phyloP scores from a whole-genome alignment of 2,888 invertebrate genomes.

The Formica aserva region DNA sequence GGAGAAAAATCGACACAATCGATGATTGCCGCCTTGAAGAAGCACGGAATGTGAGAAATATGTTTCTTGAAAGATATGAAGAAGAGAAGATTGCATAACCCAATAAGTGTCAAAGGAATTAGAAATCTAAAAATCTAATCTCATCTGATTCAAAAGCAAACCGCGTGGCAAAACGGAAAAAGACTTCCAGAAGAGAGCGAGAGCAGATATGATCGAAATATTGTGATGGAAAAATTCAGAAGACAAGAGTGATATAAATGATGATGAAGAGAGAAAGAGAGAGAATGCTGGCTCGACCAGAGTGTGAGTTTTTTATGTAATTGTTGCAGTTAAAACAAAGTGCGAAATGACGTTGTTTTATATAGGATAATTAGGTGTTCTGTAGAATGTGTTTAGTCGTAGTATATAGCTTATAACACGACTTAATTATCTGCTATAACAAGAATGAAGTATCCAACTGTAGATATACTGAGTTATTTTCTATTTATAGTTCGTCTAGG shows the following conservation, averaged over 20 bases:
- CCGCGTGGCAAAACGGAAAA: not conserved
- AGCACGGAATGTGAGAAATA: not conserved
- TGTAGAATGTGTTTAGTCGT: conserved; percentile 50
- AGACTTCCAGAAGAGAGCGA: conserved; percentile 21
- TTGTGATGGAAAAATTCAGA: conserved; percentile 29
- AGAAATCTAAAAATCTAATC: conserved; percentile 11
- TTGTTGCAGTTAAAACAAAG: conserved; percentile 52
- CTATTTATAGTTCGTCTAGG: conserved; percentile 45
- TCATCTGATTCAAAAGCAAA: conserved; percentile 22
- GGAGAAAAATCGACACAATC: conserved; percentile 8
- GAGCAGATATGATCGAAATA: conserved; percentile 40
- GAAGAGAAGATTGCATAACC: conserved; percentile 3
- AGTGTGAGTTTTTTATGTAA: conserved; percentile 54
- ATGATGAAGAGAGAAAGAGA: conserved; percentile 40
- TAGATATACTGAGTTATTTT: conserved; percentile 41
- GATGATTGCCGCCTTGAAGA: conserved; percentile 20
- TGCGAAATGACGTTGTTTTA: conserved; percentile 54
- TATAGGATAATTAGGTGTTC: conserved; percentile 56
- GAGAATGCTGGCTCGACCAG: conserved; percentile 43
- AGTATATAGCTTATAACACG: conserved; percentile 36
- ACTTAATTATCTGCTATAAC: conserved; percentile 44
- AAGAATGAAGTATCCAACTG: conserved; percentile 24
- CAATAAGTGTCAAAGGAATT: conserved; percentile 21
- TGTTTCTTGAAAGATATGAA: conserved; percentile 1
- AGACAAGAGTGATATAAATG: conserved; percentile 38